These are phyloP conservation scores for Pterostichus niger DNA, from an alignment of 2,888 invertebrate genomes.

Conservation along the genomic window DNA sequence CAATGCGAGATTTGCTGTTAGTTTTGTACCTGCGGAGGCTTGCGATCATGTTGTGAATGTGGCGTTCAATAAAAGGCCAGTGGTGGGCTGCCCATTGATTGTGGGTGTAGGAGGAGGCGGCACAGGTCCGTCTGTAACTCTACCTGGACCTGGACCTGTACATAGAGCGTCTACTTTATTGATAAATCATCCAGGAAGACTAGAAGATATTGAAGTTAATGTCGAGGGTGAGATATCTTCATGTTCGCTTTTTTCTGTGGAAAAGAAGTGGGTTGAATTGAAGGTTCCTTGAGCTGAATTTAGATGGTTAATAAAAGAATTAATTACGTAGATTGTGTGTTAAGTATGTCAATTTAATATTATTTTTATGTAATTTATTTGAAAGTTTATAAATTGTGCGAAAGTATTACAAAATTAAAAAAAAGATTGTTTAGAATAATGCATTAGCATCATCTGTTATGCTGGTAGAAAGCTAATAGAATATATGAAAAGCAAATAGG, in stretches of 20 bases:
- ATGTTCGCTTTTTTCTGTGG: slow-evolving; percentile 51
- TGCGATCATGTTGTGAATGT: slow-evolving; percentile 98
- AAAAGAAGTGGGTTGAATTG: slow-evolving; percentile 49
- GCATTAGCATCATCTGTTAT: not conserved
- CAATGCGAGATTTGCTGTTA: slow-evolving; percentile 94
- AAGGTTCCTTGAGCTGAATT: slow-evolving; percentile 30
- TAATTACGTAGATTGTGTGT: not conserved
- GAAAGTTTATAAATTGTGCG: slow-evolving; percentile 2
- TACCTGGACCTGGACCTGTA: slow-evolving; percentile 86
- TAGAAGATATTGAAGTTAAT: slow-evolving; percentile 96
- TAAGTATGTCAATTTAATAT: not conserved
- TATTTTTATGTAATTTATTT: slow-evolving; percentile 7
- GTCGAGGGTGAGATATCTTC: slow-evolving; percentile 89
- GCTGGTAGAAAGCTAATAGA: not conserved
- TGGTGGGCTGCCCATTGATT: slow-evolving; percentile 94
- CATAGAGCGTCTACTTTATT: slow-evolving; percentile 86
- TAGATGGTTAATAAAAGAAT: not conserved
- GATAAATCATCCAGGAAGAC: slow-evolving; percentile 89
- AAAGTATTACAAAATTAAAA: slow-evolving; percentile 17
- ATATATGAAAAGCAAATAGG: slow-evolving; percentile 30
- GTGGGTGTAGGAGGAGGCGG: slow-evolving; percentile 86
- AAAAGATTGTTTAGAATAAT: not conserved
- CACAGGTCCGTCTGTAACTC: slow-evolving; percentile 84
- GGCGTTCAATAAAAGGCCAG: slow-evolving; percentile 95
- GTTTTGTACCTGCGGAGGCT: slow-evolving; percentile 96